Conservation (phyloP, 2,113 vertebrate genomes). For the Anseranas semipalmata region DNA sequence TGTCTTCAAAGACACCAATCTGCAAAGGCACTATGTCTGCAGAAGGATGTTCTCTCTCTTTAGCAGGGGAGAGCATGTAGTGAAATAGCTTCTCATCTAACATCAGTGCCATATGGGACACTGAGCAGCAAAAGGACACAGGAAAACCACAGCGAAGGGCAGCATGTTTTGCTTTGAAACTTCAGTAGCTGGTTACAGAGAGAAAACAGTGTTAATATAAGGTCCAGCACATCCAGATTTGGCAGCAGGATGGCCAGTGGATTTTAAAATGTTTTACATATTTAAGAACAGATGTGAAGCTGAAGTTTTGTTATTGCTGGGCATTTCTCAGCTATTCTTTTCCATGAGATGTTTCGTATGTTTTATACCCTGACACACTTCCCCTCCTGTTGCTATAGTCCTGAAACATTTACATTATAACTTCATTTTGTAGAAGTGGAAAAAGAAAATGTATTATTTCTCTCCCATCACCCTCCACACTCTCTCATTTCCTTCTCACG, state of each 20-base stretch:
- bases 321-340: slow-evolving; percentile 31
- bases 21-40: neutral
- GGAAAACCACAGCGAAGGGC: neutral
- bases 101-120: neutral
- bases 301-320: neutral
- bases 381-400: neutral
- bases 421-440: neutral
- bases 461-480: neutral
- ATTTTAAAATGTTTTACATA: neutral
- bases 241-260: neutral
- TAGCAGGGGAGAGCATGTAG: neutral
- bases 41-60: neutral
- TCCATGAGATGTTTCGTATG: neutral
- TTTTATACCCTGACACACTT: neutral
- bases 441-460: neutral
- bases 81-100: neutral
- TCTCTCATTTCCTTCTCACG: neutral
- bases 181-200: neutral
- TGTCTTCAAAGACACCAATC: neutral
- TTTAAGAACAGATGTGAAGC: slow-evolving; percentile 7
- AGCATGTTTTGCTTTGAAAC: neutral
- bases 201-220: neutral
- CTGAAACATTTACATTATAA: neutral
- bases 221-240: neutral
- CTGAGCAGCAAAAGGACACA: neutral